Conservation (phyloP, 1,140 invertebrate genomes). For the Drosophila equinoxialis region DNA sequence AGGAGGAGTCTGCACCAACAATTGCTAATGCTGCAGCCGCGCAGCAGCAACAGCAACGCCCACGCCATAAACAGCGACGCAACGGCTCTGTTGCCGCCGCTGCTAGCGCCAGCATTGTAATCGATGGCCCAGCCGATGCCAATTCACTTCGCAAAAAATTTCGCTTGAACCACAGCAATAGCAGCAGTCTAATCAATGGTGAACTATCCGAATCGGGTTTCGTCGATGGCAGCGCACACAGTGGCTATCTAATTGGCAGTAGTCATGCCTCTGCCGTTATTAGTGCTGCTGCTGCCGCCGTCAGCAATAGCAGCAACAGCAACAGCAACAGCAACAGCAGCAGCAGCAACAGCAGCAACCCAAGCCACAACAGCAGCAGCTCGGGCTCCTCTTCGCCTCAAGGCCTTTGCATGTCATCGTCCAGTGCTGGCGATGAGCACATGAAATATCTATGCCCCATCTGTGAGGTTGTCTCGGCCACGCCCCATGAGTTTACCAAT, state of each 20-base stretch:
- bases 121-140: constrained; percentile 68
- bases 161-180: constrained; percentile 65
- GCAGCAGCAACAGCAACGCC: constrained; percentile 27
- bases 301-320: constrained; percentile 18
- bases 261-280: constrained; percentile 24
- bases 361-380: constrained; percentile 33
- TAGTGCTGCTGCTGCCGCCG: neutral
- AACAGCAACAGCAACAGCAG: constrained; percentile 12
- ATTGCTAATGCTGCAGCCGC: constrained; percentile 5
- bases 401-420: constrained; percentile 63
- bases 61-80: constrained; percentile 73
- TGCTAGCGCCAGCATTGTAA: constrained; percentile 71
- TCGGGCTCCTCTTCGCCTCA: constrained; percentile 72
- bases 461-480: constrained; percentile 85
- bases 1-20: constrained; percentile 6
- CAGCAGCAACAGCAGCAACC: constrained; percentile 17
- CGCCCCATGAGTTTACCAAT: constrained; percentile 87
- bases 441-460: constrained; percentile 86
- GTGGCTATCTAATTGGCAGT: constrained; percentile 54
- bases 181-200: constrained; percentile 15
- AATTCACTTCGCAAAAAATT: constrained; percentile 81
- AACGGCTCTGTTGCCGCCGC: constrained; percentile 26
- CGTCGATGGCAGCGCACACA: constrained; percentile 67
- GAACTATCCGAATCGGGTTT: constrained; percentile 73
- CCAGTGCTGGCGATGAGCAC: constrained; percentile 76